Percentiles rank a stretch among this genome's conserved stretches.
Conservation (phyloP, 2,888 invertebrate species). For the Nephrotoma flavescens region DNA sequence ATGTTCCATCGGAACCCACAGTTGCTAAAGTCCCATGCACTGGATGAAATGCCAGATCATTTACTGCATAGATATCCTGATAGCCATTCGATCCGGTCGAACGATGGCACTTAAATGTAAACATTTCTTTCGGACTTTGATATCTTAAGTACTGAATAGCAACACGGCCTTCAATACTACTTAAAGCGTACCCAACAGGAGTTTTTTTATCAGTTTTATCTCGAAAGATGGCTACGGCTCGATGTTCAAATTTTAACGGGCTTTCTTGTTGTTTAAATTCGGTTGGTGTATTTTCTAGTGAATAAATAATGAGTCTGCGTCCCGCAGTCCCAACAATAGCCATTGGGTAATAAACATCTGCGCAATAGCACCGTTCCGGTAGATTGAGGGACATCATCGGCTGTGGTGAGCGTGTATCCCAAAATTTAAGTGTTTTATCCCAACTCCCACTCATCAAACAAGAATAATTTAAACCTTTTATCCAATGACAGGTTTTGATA, state of each 20-base stretch:
- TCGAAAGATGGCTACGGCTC: constrained; percentile 88
- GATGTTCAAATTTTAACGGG: constrained; percentile 85
- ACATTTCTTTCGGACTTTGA: constrained; percentile 93
- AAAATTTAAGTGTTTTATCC: constrained; percentile 96
- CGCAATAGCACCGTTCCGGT: constrained; percentile 91
- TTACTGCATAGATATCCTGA: constrained; percentile 74
- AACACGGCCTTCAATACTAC: constrained; percentile 93
- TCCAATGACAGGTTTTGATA: constrained; percentile 93
- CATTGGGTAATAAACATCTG: constrained; percentile 97
- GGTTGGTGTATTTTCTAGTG: constrained; percentile 83
- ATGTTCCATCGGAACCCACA: constrained; percentile 93
- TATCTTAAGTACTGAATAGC: constrained; percentile 96
- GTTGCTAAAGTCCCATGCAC: constrained; percentile 92
- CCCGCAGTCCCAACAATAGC: constrained; percentile 94
- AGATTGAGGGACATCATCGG: constrained; percentile 83
- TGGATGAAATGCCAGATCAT: constrained; percentile 97
- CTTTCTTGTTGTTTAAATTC: constrained; percentile 91
- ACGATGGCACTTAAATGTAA: constrained; percentile 98
- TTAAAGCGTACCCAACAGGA: constrained; percentile 78
- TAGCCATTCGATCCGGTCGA: constrained; percentile 40
- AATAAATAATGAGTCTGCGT: constrained; percentile 81
- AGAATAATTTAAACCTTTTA: constrained; percentile 85
- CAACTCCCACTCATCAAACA: constrained; percentile 99
- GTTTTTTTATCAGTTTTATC: constrained; percentile 68
- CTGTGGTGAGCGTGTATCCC: constrained; percentile 85